Percentiles rank a stretch among this genome's conserved stretches.
Conservation (phyloP, 2,797 vertebrate genomes). For the Knipowitschia caucasica region DNA sequence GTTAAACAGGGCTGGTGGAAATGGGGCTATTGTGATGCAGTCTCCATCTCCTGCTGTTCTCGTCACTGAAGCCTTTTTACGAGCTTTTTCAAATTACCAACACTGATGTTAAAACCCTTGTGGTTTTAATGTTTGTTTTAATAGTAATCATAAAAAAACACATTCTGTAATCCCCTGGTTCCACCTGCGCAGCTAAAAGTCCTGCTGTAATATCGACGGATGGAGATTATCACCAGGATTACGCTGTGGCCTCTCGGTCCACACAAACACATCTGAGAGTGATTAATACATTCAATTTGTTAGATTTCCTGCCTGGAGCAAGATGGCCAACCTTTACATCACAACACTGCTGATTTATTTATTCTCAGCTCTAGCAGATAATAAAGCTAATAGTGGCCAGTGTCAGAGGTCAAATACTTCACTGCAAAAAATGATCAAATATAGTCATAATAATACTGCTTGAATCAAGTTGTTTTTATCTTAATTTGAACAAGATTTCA, state of each 20-base stretch:
- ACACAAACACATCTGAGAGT: slow-evolving; percentile 22
- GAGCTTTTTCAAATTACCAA: not conserved
- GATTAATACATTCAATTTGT: slow-evolving; percentile 49
- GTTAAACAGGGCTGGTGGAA: no score
- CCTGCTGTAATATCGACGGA: slow-evolving; percentile 27
- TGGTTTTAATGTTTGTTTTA: not conserved
- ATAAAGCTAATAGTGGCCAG: slow-evolving; percentile 11
- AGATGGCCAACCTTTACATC: slow-evolving; percentile 24
- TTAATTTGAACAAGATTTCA: no score
- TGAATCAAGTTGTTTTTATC: no score
- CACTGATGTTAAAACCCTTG: not conserved
- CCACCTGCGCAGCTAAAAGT: not conserved
- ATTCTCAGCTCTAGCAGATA: slow-evolving; percentile 17
- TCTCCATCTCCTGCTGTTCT: not conserved
- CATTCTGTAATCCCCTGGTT: slow-evolving; percentile 3
- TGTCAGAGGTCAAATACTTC: slow-evolving; percentile 12
- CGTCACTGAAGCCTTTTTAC: not conserved
- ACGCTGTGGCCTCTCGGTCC: slow-evolving; percentile 14
- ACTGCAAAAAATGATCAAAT: slow-evolving; percentile 12
- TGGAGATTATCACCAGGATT: slow-evolving; percentile 61
- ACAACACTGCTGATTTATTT: slow-evolving; percentile 19
- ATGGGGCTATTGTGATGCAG: no score
- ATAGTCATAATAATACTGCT: no score
- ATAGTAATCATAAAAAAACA: slow-evolving; percentile 1
- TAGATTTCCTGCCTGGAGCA: slow-evolving; percentile 20